phyloP scores from a whole-genome alignment of 2,797 vertebrate species.

The Monodelphis domestica region DNA sequence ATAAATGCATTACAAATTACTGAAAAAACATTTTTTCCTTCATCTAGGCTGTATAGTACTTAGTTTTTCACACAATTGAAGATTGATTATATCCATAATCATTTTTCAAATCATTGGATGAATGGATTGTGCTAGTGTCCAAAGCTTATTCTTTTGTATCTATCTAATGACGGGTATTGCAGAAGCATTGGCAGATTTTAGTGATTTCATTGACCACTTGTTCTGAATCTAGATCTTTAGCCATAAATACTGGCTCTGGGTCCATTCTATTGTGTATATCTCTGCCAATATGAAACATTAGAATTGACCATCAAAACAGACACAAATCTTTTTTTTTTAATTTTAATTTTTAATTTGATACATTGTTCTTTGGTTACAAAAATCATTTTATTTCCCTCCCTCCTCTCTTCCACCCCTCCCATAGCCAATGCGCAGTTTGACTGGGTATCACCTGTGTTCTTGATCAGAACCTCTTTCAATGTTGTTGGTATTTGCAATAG shows the following conservation, averaged over 20 bases:
- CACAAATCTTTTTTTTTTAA: too few relatives aligned
- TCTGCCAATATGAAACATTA: slow-evolving; percentile 42
- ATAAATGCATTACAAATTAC: slow-evolving; percentile 39
- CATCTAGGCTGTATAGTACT: neutral
- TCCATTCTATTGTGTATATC: slow-evolving; percentile 21
- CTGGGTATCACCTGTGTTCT: too few relatives aligned
- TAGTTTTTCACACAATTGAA: slow-evolving; percentile 45
- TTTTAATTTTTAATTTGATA: too few relatives aligned
- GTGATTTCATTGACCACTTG: slow-evolving; percentile 46
- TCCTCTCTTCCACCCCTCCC: too few relatives aligned
- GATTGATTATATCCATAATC: slow-evolving; percentile 42
- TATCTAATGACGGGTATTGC: slow-evolving; percentile 13
- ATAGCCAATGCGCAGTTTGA: too few relatives aligned
- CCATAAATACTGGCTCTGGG: slow-evolving; percentile 26
- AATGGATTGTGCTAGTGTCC: slow-evolving; percentile 28
- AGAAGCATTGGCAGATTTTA: slow-evolving; percentile 19
- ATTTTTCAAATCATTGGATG: slow-evolving; percentile 55
- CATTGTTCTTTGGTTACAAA: too few relatives aligned
- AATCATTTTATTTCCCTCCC: too few relatives aligned
- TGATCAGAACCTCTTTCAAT: too few relatives aligned
- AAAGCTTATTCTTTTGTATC: slow-evolving; percentile 45
- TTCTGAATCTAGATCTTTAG: slow-evolving; percentile 47
- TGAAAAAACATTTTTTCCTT: slow-evolving; percentile 47
- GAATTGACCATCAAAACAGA: slow-evolving; percentile 56
- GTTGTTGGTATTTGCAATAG: too few relatives aligned